phyloP scores from a whole-genome alignment of 2,113 vertebrate genomes.

The Oceanites oceanicus region DNA sequence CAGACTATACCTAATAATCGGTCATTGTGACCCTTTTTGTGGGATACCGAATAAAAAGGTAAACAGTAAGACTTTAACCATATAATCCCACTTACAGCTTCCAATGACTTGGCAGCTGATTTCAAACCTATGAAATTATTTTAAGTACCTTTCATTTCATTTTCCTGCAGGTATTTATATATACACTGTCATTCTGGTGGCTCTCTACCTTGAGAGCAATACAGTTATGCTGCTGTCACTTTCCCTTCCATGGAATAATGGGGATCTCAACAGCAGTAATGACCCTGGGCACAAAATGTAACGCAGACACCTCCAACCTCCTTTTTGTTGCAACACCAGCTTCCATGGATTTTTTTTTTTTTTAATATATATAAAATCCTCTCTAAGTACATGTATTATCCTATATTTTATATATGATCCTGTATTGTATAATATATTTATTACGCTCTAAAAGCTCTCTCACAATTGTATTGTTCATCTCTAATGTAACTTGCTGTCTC shows the following conservation, averaged over 20 bases:
- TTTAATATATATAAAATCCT: background rate
- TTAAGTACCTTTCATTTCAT: background rate
- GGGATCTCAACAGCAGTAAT: background rate
- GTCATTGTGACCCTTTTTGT: background rate
- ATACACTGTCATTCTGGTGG: background rate
- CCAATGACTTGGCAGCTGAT: background rate
- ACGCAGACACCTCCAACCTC: background rate
- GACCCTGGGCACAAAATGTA: background rate
- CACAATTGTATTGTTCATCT: background rate
- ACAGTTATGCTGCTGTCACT: rapidly evolving
- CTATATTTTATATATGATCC: background rate
- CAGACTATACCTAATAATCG: no score
- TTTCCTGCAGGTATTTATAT: background rate
- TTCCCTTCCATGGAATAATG: background rate
- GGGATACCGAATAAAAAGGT: background rate
- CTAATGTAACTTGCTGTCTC: background rate
- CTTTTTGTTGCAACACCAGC: background rate
- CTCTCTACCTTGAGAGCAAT: background rate
- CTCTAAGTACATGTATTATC: background rate
- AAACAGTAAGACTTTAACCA: background rate
- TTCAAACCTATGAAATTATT: background rate
- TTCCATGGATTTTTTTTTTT: background rate
- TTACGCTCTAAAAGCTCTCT: background rate
- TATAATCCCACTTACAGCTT: background rate
- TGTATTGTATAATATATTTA: background rate